Base-by-base conservation (phyloP, 2,797 vertebrate species). In the Podarcis siculus region DNA sequence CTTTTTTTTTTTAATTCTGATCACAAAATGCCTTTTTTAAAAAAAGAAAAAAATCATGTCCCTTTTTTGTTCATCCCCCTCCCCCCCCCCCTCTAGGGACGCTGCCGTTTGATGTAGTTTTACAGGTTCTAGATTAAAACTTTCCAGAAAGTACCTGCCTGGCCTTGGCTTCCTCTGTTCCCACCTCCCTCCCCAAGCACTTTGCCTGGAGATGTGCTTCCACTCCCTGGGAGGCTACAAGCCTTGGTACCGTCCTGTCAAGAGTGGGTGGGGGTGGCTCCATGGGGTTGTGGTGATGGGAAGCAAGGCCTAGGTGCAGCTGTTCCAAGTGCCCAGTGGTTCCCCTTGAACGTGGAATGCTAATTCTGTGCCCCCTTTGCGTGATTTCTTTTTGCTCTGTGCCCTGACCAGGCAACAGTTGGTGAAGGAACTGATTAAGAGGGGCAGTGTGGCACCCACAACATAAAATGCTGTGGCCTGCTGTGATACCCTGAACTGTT, bases 61-160 rank as follows among this genome's bases (percentile, higher is more conserved):
- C 83, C 64, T 39, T 76, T 61, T 69, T 76, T 42, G 55, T 76
- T 77, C 17, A 15, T 58, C 37, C 25, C 37, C 19, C 30, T 45
- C 21, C 35, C 23, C n/a, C 35, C 13, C n/a, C 61, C 73, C 72
- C 45, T 67, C 32, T 35, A 77, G 67, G 89, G 89, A 79, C 49
- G 85, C 83, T 82, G 79, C 88, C 88, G 35, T 90, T 90, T 64
- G 77, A 88, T 80, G 86, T 85, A 86, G 89, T 90, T 92, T 92
- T 90, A 88, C 91, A 92, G 89, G 91, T 90, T 92, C 85, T 90
- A 89, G 89, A 92, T 92, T 92, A 92, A 92, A 91, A 75, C 89
- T 92, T 92, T 92, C 89, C 87, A 92, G 87, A 89, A 92, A 92
- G 91, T 85, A 58, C 30, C 23, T 6, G 27, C 71, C 42, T 82